phyloP scores from a whole-genome alignment of 2,888 invertebrate species.

The Chironomus tentans region DNA sequence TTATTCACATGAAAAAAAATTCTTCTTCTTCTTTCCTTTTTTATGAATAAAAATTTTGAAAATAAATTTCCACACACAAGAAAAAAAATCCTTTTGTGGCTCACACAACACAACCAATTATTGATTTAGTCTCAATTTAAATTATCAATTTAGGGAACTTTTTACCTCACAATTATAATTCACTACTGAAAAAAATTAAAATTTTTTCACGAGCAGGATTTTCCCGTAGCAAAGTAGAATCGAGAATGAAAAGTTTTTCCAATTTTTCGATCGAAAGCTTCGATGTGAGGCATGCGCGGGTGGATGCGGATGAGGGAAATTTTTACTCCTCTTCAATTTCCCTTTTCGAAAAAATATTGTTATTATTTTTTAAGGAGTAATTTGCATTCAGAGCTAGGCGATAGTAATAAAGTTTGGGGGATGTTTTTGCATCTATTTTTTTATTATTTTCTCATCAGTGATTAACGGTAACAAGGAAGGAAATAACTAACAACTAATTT shows the following conservation, averaged over 20 bases:
- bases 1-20: neutral
- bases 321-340: neutral
- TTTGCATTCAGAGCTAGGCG: no score
- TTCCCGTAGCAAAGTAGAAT: neutral
- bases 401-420: no score
- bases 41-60: no score
- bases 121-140: neutral
- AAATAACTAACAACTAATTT: no score
- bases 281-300: neutral
- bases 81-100: no score
- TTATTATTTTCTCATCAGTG: no score
- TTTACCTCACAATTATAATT: neutral
- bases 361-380: no score
- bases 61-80: no score
- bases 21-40: neutral
- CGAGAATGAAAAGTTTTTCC: slow-evolving; percentile 25
- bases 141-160: neutral
- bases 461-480: no score
- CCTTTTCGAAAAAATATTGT: neutral
- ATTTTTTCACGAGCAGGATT: neutral
- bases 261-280: slow-evolving; percentile 12
- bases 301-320: neutral
- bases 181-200: neutral
- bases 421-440: no score
- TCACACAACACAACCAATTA: neutral